A percentile compares a stretch with the other conserved stretches of the same genome.
These are phyloP conservation scores for Platysteira castanea DNA, from an alignment of 2,113 vertebrate genomes.

Conservation along the genomic window DNA sequence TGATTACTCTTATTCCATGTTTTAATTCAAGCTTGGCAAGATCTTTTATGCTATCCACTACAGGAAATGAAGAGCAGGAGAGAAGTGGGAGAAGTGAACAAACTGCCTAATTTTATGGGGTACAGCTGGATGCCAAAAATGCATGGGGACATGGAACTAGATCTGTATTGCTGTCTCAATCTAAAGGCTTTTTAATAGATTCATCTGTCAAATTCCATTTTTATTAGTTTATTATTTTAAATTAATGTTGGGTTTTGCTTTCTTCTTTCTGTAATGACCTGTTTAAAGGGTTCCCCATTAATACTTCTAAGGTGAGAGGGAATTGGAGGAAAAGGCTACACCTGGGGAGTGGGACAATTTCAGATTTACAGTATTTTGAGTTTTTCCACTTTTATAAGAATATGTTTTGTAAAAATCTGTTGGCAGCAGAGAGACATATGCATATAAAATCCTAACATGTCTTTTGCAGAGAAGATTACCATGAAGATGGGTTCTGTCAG, in stretches of 20 bases:
- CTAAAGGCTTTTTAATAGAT: background rate
- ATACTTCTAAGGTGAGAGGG: background rate
- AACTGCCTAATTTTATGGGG: background rate
- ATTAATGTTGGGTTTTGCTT: background rate
- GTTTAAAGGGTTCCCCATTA: background rate
- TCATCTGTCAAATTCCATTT: background rate
- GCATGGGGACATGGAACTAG: background rate
- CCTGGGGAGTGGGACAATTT: background rate
- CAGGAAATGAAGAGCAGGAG: constrained; percentile 19
- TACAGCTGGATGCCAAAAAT: background rate
- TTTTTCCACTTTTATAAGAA: background rate
- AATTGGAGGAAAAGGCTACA: background rate
- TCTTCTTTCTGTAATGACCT: background rate
- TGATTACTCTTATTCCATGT: background rate
- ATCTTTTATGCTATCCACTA: background rate
- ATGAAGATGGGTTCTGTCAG: constrained; percentile 93
- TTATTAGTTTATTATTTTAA: background rate
- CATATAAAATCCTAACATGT: constrained; percentile 28
- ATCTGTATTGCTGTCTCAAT: background rate
- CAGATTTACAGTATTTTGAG: background rate
- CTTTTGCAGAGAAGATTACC: constrained; percentile 77
- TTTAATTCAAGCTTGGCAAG: constrained; percentile 34
- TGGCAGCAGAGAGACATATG: background rate
- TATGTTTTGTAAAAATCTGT: background rate
- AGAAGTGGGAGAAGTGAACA: background rate